phyloP scores from a whole-genome alignment of 2,888 invertebrate genomes.

The Altica lythri region DNA sequence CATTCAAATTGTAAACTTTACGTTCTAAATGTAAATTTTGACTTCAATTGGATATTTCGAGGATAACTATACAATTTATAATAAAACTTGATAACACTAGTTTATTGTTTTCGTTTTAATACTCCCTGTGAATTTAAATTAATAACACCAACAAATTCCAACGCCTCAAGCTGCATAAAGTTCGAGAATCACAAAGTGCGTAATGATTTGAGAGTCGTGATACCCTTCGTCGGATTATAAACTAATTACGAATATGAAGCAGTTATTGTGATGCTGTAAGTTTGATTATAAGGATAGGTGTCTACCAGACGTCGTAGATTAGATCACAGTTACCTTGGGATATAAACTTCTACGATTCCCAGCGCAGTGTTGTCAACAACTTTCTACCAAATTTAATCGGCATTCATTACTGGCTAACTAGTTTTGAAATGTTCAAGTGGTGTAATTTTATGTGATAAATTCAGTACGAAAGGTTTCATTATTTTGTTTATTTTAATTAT shows the following conservation, averaged over 20 bases:
- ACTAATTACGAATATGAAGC: constrained; percentile 52
- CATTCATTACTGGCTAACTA: constrained; percentile 44
- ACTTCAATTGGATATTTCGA: too few relatives aligned
- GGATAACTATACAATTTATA: too few relatives aligned
- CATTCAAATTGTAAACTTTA: too few relatives aligned
- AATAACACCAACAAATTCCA: not conserved
- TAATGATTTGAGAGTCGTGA: not conserved
- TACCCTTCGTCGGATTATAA: constrained; percentile 48
- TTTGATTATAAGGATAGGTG: constrained; percentile 45
- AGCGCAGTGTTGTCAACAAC: constrained; percentile 43
- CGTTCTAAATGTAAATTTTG: too few relatives aligned
- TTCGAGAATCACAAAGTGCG: constrained; percentile 1
- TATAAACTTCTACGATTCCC: constrained; percentile 47
- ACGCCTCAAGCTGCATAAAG: too few relatives aligned
- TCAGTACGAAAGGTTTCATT: too few relatives aligned
- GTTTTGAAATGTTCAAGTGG: constrained; percentile 38
- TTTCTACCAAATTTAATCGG: constrained; percentile 45
- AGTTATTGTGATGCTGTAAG: constrained; percentile 49
- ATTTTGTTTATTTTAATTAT: too few relatives aligned
- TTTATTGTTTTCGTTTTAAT: too few relatives aligned
- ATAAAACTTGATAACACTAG: too few relatives aligned
- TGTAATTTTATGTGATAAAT: constrained; percentile 18
- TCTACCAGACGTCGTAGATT: constrained; percentile 47
- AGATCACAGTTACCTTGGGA: constrained; percentile 55
- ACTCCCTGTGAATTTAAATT: not conserved